These are phyloP conservation scores for Coptodon rendalli DNA, from an alignment of 2,113 vertebrate species.

Conservation along the genomic window DNA sequence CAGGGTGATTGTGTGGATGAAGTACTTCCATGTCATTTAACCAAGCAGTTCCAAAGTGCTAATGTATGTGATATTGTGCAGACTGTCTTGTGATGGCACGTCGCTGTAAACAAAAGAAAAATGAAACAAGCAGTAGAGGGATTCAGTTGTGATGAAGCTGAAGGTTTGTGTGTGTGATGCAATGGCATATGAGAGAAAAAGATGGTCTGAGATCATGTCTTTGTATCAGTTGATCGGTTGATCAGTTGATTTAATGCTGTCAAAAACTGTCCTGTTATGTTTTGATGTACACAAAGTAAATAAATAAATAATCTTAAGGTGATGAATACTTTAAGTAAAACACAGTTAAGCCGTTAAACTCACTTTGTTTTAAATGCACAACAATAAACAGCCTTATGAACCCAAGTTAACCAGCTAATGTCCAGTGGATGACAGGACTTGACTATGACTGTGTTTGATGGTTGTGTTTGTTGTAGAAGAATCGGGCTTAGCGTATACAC, in stretches of 20 bases:
- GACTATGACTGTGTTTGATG: neutral
- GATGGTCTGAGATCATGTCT: neutral
- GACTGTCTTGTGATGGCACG: neutral
- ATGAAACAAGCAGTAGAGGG: neutral
- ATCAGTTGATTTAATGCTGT: constrained; percentile 23
- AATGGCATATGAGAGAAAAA: neutral
- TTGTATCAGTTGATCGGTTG: constrained; percentile 15
- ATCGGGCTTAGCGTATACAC: neutral
- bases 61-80: neutral
- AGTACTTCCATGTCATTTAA: neutral
- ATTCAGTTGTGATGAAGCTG: neutral
- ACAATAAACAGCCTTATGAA: neutral
- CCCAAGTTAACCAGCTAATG: neutral
- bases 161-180: constrained; percentile 8
- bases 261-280: fast-evolving
- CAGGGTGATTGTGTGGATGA: neutral
- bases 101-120: neutral
- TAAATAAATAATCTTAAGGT: neutral
- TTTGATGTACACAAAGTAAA: neutral
- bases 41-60: neutral
- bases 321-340: neutral
- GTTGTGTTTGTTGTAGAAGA: neutral
- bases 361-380: neutral
- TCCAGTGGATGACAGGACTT: neutral
- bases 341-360: neutral